Percentiles rank a stretch among this genome's conserved stretches.
Evolutionary conservation across 2,888 invertebrate genomes (phyloP).

Genomic region (Dynastes tityus): DNA sequence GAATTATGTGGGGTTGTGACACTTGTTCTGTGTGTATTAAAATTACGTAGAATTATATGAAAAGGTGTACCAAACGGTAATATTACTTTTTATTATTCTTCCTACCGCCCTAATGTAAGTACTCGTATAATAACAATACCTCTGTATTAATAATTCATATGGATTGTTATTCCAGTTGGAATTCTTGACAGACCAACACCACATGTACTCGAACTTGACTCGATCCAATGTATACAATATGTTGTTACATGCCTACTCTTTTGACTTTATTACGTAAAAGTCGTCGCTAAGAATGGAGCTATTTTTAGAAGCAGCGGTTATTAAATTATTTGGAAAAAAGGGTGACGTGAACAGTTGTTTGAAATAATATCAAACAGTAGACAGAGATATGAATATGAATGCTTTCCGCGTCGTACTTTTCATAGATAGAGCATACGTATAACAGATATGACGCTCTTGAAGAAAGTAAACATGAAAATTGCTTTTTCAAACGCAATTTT

Average conservation of each 20-base stretch:
- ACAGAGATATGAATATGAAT: too few relatives aligned
- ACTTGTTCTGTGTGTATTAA: neutral
- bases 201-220: neutral
- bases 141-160: conserved; percentile 3
- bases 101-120: neutral
- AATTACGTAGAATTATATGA: neutral
- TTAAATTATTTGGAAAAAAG: neutral
- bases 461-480: too few relatives aligned
- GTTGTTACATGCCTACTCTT: too few relatives aligned
- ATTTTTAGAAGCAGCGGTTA: conserved; percentile 9
- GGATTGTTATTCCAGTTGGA: neutral
- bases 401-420: too few relatives aligned
- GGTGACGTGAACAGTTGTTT: too few relatives aligned
- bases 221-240: too few relatives aligned
- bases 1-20: neutral
- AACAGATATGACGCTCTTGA: too few relatives aligned
- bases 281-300: neutral
- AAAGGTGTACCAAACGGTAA: neutral
- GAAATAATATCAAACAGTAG: too few relatives aligned
- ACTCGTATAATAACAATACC: neutral
- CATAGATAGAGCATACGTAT: too few relatives aligned
- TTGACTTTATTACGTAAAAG: neutral
- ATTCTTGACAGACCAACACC: conserved; percentile 3
- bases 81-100: neutral
- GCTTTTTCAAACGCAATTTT: too few relatives aligned